Conservation (phyloP, 2,113 vertebrate species). For the Marmota flaviventris region DNA sequence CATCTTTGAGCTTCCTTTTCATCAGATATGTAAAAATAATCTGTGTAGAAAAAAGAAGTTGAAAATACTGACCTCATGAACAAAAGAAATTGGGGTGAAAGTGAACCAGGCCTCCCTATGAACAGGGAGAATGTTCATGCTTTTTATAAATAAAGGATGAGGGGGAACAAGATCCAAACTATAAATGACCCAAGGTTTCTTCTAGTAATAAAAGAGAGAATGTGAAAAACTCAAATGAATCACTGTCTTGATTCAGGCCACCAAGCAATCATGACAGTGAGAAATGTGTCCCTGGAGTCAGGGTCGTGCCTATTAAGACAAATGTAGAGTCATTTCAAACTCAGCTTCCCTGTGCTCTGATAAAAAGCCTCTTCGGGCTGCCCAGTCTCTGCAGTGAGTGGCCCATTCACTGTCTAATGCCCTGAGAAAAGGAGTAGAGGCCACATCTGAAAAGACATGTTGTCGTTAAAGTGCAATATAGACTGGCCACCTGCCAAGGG, state of each 20-base stretch:
- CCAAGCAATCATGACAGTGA: constrained; percentile 57
- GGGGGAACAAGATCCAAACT: constrained; percentile 62
- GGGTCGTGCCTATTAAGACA: constrained; percentile 57
- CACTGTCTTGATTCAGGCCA: constrained; percentile 68
- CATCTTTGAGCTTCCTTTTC: constrained; percentile 12
- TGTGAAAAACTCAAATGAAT: constrained; percentile 64
- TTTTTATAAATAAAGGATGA: constrained; percentile 57
- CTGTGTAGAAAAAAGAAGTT: neutral
- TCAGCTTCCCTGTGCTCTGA: neutral
- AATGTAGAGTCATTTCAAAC: constrained; percentile 4
- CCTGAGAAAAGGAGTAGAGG: neutral
- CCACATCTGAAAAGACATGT: constrained; percentile 45
- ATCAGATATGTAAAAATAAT: constrained; percentile 37
- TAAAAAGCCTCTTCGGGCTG: constrained; percentile 46
- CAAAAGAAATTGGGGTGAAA: constrained; percentile 68
- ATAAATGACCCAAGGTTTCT: constrained; percentile 41
- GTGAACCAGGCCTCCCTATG: constrained; percentile 44
- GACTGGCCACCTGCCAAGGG: constrained; percentile 69
- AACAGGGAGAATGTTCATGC: constrained; percentile 69
- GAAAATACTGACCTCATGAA: constrained; percentile 69
- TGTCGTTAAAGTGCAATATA: constrained; percentile 22
- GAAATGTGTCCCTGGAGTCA: constrained; percentile 56
- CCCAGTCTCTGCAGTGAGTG: neutral
- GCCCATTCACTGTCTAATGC: neutral
- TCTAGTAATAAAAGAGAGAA: constrained; percentile 77